Conservation (phyloP, 2,888 invertebrate species). For the Horisme vitalbata region DNA sequence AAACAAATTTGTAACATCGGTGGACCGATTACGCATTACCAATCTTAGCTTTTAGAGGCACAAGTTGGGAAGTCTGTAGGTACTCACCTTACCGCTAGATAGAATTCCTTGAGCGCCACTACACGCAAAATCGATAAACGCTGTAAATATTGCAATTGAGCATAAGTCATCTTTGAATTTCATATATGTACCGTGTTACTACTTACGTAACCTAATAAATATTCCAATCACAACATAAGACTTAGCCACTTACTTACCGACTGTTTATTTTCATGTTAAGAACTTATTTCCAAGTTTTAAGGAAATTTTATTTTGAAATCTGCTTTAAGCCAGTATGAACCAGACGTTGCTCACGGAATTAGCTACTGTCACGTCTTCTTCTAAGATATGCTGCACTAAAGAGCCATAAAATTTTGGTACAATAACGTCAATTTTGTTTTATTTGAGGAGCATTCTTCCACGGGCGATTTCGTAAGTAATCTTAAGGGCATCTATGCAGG, state of each 20-base stretch:
- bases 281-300: not conserved
- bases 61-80: slow-evolving; percentile 1
- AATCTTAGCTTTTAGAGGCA: no score
- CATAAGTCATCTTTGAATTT: slow-evolving; percentile 55
- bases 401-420: slow-evolving; percentile 45
- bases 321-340: slow-evolving; percentile 1
- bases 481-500: slow-evolving; percentile 65
- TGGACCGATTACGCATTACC: no score
- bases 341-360: slow-evolving; percentile 14
- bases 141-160: slow-evolving; percentile 47
- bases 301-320: not conserved
- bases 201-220: no score
- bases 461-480: slow-evolving; percentile 70
- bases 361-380: slow-evolving; percentile 32
- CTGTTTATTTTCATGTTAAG: not conserved
- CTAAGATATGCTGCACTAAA: slow-evolving; percentile 31
- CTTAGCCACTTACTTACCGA: no score
- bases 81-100: slow-evolving; percentile 43
- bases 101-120: slow-evolving; percentile 15
- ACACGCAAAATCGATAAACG: slow-evolving; percentile 43
- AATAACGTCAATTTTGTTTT: slow-evolving; percentile 48
- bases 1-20: no score
- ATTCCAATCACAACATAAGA: not conserved
- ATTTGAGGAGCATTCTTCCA: slow-evolving; percentile 45
- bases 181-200: slow-evolving; percentile 36